Evolutionary conservation across 2,888 invertebrate species (phyloP), one percentile per base, ranked within the genome.

Genomic region (Idaea aversata): DNA sequence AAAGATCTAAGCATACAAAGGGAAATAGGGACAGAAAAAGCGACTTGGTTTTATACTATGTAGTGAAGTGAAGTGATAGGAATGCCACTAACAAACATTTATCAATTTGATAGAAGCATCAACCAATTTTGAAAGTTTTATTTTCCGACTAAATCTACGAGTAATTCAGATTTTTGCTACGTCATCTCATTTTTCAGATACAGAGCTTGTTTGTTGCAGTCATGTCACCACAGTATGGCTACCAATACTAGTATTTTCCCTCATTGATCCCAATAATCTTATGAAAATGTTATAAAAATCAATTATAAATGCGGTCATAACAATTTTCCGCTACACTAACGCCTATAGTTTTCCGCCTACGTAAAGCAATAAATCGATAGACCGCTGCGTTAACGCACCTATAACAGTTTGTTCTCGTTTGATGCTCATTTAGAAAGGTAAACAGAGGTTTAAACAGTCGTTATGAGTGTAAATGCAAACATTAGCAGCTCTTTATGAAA

Each of bases 321-420:
- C 15, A 47, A 36, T 34, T 36, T 62, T n/a, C n/a, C 34, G 57
- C 34, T 35, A 66, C 63, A 67, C 66, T 34, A 38, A 63, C 63
- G 65, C 64, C 62, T 65, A 70, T 68, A 69, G 69, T 68, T 69
- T 75, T 75, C 75, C 75, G 73, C 81, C 83, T 73, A 77, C 78
- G 70, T 70, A 62, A 67, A 65, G 77, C 76, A 76, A 83, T 88
- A 86, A 87, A 87, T 88, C 82, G 85, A 83, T 83, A 78, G 72
- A 80, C 84, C 79, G 85, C 86, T 82, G 87, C 75, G 86, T 81
- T 86, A 85, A 84, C 77, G 78, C 80, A 75, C 80, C 75, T 81
- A 87, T 88, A 88, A 87, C 87, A 86, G 80, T 88, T 83, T 84
- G 81, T 86, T 88, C 86, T 88, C 83, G 80, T 89, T 88, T 86